Percentiles rank a stretch among this genome's conserved stretches.
Evolutionary conservation across 2,888 invertebrate species (phyloP).

Genomic region (Trichogramma evanescens): DNA sequence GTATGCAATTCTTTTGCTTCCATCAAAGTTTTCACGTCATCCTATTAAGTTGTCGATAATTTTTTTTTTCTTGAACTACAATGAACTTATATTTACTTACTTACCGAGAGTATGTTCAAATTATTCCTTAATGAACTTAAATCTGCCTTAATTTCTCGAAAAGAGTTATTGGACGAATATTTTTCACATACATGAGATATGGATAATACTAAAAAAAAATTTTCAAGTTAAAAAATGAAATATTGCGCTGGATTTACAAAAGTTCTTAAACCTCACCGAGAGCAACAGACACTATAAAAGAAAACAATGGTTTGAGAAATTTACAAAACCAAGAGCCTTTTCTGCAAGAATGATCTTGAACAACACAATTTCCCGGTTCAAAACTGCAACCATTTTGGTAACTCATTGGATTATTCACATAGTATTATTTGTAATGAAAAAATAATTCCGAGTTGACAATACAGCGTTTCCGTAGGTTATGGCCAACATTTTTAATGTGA

Average conservation of each 20-base stretch:
- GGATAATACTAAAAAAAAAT: conserved; percentile 35
- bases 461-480: background rate
- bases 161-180: conserved; percentile 35
- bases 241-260: background rate
- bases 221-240: background rate
- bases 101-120: conserved; percentile 39
- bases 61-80: background rate
- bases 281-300: conserved; percentile 37
- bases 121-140: conserved; percentile 33
- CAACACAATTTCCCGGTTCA: conserved; percentile 32
- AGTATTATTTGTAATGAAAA: background rate
- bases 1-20: conserved; percentile 34
- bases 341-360: conserved; percentile 22
- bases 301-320: conserved; percentile 35
- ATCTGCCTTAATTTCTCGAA: conserved; percentile 35
- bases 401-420: conserved; percentile 30
- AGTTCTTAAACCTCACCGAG: conserved; percentile 29
- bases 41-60: conserved; percentile 24
- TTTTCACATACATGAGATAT: conserved; percentile 40
- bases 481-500: no score
- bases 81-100: background rate
- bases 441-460: background rate
- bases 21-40: conserved; percentile 36
- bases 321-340: conserved; percentile 31
- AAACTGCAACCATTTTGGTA: conserved; percentile 31